Evolutionary conservation across 2,888 invertebrate species (phyloP).

Genomic region (Xanthostigma xanthostigma): DNA sequence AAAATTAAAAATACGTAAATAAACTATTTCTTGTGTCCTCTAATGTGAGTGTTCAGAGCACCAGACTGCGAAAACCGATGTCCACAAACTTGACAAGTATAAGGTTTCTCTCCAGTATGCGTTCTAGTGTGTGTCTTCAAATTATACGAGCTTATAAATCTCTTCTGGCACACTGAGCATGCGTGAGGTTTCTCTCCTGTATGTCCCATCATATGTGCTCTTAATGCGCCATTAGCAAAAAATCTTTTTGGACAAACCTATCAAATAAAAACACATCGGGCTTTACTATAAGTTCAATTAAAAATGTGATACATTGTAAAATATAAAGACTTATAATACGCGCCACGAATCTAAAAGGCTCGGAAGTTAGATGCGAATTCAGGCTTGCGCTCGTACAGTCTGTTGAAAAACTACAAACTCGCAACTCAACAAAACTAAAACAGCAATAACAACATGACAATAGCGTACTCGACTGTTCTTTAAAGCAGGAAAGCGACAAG

Average conservation of each 20-base stretch:
- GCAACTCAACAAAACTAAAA: no score
- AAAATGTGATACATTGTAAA: no score
- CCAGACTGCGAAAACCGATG: slow-evolving; percentile 7
- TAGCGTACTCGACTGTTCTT: no score
- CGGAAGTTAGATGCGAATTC: no score
- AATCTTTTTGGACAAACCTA: slow-evolving; percentile 9
- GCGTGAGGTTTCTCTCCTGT: slow-evolving; percentile 9
- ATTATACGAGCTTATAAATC: slow-evolving; percentile 8
- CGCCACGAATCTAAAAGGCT: no score
- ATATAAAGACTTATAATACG: no score
- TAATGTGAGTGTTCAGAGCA: slow-evolving; percentile 6
- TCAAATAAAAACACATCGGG: background rate
- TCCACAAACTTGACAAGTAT: slow-evolving; percentile 1
- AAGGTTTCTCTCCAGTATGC: slow-evolving; percentile 6
- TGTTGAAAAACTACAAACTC: no score
- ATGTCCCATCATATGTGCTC: slow-evolving; percentile 10
- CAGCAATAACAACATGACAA: no score
- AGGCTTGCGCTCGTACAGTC: no score
- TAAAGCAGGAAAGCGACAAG: no score
- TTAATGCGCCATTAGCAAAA: slow-evolving; percentile 9
- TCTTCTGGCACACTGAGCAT: slow-evolving; percentile 8
- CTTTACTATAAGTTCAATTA: no score
- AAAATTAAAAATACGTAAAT: no score
- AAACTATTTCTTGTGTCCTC: slow-evolving; percentile 2
- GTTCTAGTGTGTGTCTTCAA: slow-evolving; percentile 4